phyloP scores from a whole-genome alignment of 2,888 invertebrate genomes.

The Steinernema scapterisci region DNA sequence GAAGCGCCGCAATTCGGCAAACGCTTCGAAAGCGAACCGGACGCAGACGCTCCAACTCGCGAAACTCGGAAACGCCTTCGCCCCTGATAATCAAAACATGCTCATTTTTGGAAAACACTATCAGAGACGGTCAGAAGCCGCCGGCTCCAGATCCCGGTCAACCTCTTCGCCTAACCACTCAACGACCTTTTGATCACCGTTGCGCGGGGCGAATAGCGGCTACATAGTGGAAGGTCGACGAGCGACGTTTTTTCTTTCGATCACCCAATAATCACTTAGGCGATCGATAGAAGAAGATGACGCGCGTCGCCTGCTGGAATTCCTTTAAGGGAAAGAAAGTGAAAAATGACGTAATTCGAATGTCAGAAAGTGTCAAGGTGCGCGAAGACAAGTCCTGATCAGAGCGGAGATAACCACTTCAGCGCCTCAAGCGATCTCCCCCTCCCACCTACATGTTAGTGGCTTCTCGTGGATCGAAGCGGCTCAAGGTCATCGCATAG shows the following conservation, averaged over 20 bases:
- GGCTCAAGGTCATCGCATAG: slow-evolving; percentile 1
- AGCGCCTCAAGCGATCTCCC: background rate
- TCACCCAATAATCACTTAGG: slow-evolving; percentile 20
- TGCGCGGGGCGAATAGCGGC: background rate
- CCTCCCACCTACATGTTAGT: background rate
- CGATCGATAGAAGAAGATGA: slow-evolving; percentile 9
- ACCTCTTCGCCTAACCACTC: background rate
- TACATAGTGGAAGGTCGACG: background rate
- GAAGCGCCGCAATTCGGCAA: background rate
- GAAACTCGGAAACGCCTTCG: background rate
- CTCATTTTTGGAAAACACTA: background rate
- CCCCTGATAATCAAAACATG: background rate
- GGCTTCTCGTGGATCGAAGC: background rate
- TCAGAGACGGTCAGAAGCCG: background rate
- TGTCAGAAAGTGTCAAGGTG: background rate
- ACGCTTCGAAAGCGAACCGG: background rate
- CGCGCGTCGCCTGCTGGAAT: background rate
- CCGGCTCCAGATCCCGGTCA: background rate
- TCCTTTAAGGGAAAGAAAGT: background rate
- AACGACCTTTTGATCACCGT: background rate
- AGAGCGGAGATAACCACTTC: no score
- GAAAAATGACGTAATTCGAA: slow-evolving; percentile 8
- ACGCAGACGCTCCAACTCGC: background rate
- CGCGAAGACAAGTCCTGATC: background rate
- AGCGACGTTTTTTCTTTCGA: slow-evolving; percentile 12